Conservation (phyloP, 2,888 invertebrate species). For the Agrotis exclamationis region DNA sequence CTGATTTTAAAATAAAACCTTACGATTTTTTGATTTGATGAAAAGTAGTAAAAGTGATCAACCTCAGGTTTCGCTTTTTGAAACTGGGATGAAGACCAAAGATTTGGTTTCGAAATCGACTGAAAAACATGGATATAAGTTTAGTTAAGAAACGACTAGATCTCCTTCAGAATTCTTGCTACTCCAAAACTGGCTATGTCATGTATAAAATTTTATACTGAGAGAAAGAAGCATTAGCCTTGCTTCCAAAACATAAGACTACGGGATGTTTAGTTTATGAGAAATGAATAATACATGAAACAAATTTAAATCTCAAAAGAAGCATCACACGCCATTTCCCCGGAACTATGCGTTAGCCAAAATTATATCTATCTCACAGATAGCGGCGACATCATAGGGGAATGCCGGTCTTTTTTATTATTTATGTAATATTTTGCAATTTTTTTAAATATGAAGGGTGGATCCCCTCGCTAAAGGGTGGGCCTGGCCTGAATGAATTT, state of each 20-base stretch:
- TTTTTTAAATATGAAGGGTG: constrained; percentile 89
- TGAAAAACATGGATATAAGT: too few relatives aligned
- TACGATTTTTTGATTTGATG: neutral
- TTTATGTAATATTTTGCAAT: constrained; percentile 90
- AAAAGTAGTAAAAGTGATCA: too few relatives aligned
- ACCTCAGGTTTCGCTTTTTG: too few relatives aligned
- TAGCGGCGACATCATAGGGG: constrained; percentile 74
- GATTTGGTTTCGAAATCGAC: too few relatives aligned
- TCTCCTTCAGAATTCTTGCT: neutral
- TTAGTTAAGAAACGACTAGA: neutral
- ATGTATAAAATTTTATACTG: neutral
- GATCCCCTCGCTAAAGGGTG: constrained; percentile 89
- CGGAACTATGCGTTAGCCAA: constrained; percentile 87
- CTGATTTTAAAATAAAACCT: neutral
- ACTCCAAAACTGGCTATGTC: neutral
- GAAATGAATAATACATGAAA: constrained; percentile 82
- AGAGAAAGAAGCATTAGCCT: neutral
- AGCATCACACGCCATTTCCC: constrained; percentile 87
- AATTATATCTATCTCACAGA: constrained; percentile 81
- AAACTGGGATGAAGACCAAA: too few relatives aligned
- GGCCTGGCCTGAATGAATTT: constrained; percentile 87
- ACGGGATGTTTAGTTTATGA: constrained; percentile 44
- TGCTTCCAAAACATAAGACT: constrained; percentile 52
- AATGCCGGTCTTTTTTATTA: constrained; percentile 81
- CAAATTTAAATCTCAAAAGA: constrained; percentile 82